Evolutionary conservation across 2,113 vertebrate species (phyloP), one percentile per base, ranked within the genome.

Genomic region (Psephotus haematonotus): DNA sequence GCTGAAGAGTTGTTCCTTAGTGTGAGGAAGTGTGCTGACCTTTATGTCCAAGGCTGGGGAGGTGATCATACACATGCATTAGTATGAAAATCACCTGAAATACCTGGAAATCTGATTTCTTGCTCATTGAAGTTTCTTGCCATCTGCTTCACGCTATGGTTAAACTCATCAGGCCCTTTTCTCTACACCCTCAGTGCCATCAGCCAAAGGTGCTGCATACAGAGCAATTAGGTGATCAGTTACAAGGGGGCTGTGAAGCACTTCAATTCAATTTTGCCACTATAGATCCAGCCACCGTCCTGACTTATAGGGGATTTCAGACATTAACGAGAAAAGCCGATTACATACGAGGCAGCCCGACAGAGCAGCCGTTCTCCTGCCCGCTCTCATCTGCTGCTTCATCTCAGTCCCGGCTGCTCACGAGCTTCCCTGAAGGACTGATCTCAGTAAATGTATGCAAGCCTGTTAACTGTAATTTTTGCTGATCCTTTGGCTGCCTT

Each of bases 261-360:
- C 82, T 90, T 68, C 68, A 60, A 35, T 76, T 57, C 82, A 57
- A 17, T 84, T 95, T 77, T 93, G 76, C 55, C 69, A 28, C 69
- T 6, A 7, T 4, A 9, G 82, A 71, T 69, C 76, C 79, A 74
- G 76, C 86, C 24, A 3, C 63, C 1, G 9, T 70, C 76, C 93
- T 79, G 95, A 81, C 95, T 96, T 79, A 82, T 7, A 71, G 80
- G 76, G 92, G 96, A 97, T 96, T 97, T 94, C 92, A 92, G 92
- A 74, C 76, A 7, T 71, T 96, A 95, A 93, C 82, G 44, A 92
- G 95, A 81, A 96, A 96, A 97, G 95, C 96, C 1, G 95, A 97
- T 97, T 95, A 96, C 19, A 6, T 1, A 7, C 24, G 33, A 75
- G 86, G 62, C 76, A 50, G 87, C 41, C 78, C 0, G 53, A 43